phyloP scores from a whole-genome alignment of 92 coral and sea anemone species.

The Porites evermanni region DNA sequence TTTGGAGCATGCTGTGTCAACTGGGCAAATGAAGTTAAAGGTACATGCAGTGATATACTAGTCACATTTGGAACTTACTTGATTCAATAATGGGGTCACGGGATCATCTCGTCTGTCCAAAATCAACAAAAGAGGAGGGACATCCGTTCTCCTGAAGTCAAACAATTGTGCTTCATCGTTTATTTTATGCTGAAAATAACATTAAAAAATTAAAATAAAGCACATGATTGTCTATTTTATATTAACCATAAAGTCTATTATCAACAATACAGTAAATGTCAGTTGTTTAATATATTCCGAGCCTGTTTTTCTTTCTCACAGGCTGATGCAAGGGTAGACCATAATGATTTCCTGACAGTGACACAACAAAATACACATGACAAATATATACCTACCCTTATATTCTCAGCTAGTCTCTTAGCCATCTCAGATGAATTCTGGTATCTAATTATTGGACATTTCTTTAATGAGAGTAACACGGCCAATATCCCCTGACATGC shows the following conservation, averaged over 20 bases:
- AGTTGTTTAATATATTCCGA: too few species aligned
- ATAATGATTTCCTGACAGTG: too few species aligned
- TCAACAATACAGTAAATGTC: too few species aligned
- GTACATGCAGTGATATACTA: neutral
- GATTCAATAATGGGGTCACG: slow-evolving; percentile 91
- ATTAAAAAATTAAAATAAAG: neutral
- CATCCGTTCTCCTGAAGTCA: slow-evolving; percentile 95
- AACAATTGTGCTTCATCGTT: slow-evolving; percentile 93
- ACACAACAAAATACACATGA: too few species aligned
- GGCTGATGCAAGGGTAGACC: too few species aligned
- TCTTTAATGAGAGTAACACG: slow-evolving; percentile 83
- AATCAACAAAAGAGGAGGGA: slow-evolving; percentile 92
- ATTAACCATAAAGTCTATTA: neutral
- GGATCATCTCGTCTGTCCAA: slow-evolving; percentile 98
- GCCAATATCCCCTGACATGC: slow-evolving; percentile 85
- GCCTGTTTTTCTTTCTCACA: too few species aligned
- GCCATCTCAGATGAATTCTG: slow-evolving; percentile 95
- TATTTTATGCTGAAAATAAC: slow-evolving; percentile 80
- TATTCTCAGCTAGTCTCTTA: slow-evolving; percentile 83
- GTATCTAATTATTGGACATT: slow-evolving; percentile 90
- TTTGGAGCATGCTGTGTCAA: neutral
- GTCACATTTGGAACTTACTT: slow-evolving; percentile 53
- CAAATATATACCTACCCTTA: slow-evolving; percentile 66
- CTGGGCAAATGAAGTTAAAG: neutral
- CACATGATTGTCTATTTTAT: neutral